Evolutionary conservation across 2,888 invertebrate species (phyloP), one percentile per base, ranked within the genome.

Genomic region (Rhogogaster chlorosoma): DNA sequence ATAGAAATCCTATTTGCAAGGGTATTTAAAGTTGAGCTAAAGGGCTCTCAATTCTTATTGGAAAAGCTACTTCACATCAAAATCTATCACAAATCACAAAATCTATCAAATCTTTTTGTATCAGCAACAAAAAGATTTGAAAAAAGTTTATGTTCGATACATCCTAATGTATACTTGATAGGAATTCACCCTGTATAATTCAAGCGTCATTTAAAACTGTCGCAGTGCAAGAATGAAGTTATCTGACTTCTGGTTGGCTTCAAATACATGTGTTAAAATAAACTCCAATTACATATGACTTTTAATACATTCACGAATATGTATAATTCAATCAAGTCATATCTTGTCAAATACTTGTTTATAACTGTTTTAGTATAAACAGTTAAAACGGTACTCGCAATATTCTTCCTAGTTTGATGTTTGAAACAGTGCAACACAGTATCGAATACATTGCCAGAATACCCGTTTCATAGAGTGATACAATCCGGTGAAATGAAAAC

Each of bases 381-480:
- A 75, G 22, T 75, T 6, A 32, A 26, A 49, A 6, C 7, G 9
- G 26, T 53, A 49, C 32, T 29, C 29, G 45, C 29, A 32, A 18
- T 77, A 26, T 49, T 53, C 9, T 49, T 53, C 22, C 0, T 32
- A 53, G 5, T 32, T 77, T 29, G 29, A n/a, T n/a, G 18, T 32
- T 29, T 32, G 32, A 26, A 77, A 15, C 18, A 15, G 29, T 26
- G 7, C 15, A 42, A 42, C 12, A 45, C n/a, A 32, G 32, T 53
- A 77, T 77, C 3, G 53, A 77, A 42, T 73, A 2, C 26, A 22
- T 67, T 67, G 67, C 32, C 71, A 77, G 75, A 49, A 45, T 75
- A 49, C 4, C 15, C 38, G 7, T 71, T 26, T 49, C 22, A 75
- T 10, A 29, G 29, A 32, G 29, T 53, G n/a, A 53, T 18, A 9